phyloP scores from a whole-genome alignment of 2,113 vertebrate species.

The Neodon shergylaensis region DNA sequence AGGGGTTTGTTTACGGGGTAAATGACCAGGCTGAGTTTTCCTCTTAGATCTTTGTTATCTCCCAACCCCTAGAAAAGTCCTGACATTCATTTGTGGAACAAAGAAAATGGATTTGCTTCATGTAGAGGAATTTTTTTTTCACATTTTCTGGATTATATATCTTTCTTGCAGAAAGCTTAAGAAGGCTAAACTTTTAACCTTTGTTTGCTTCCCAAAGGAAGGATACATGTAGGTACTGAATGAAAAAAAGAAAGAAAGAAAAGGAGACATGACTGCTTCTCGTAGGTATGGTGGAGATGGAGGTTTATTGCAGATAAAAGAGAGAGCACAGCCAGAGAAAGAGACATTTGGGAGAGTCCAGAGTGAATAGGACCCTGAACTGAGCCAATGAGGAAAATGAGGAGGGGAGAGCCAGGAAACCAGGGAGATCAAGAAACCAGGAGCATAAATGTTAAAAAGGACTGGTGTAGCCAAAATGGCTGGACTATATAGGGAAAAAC shows the following conservation, averaged over 20 bases:
- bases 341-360: neutral
- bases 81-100: neutral
- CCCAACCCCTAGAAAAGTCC: neutral
- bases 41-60: neutral
- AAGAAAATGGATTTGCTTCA: conserved; percentile 41
- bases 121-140: neutral
- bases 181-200: conserved; percentile 26
- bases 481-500: neutral
- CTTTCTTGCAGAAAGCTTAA: conserved; percentile 15
- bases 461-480: neutral
- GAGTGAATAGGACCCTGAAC: neutral
- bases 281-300: neutral
- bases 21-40: neutral
- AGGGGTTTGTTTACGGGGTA: neutral
- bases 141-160: conserved; percentile 32
- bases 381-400: accelerated
- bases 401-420: neutral
- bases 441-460: neutral
- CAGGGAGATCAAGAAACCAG: neutral
- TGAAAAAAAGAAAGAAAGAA: neutral
- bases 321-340: neutral
- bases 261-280: neutral
- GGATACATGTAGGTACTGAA: neutral
- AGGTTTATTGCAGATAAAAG: neutral
- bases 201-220: conserved; percentile 19